Conservation (phyloP, 2,113 vertebrate genomes). For the Paedocypris sp. region DNA sequence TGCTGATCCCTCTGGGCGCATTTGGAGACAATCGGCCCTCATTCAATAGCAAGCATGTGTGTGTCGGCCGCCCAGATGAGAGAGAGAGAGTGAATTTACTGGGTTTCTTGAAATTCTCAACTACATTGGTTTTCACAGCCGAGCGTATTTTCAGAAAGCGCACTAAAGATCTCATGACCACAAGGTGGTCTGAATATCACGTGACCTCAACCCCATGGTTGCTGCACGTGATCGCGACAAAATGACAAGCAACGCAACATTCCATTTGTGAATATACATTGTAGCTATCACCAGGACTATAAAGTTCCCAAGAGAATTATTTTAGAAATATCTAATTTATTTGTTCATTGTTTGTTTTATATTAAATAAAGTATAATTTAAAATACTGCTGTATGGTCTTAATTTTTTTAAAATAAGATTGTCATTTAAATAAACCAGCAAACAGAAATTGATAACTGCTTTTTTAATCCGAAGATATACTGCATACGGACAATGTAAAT, state of each 20-base stretch:
- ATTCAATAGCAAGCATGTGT: background rate
- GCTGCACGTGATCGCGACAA: background rate
- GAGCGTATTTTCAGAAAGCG: no score
- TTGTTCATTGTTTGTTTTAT: slow-evolving; percentile 69
- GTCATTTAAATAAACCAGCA: no score
- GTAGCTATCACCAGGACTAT: slow-evolving; percentile 46
- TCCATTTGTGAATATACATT: slow-evolving; percentile 39
- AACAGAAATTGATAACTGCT: no score
- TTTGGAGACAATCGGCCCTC: background rate
- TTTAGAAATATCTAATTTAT: slow-evolving; percentile 73
- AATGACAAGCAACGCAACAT: slow-evolving; percentile 33
- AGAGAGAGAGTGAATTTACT: no score
- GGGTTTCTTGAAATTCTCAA: no score
- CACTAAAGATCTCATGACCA: no score
- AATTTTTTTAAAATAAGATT: no score
- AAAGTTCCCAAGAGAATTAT: slow-evolving; percentile 57
- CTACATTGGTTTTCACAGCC: no score
- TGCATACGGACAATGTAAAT: no score
- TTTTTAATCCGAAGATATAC: no score
- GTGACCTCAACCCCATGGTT: slow-evolving; percentile 7
- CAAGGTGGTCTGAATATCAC: no score
- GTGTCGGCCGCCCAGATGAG: background rate
- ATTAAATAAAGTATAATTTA: slow-evolving; percentile 74
- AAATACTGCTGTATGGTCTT: no score
- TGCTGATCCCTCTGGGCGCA: slow-evolving; percentile 7